Conservation (phyloP, 2,888 invertebrate genomes). For the Pristionchus entomophagus region DNA sequence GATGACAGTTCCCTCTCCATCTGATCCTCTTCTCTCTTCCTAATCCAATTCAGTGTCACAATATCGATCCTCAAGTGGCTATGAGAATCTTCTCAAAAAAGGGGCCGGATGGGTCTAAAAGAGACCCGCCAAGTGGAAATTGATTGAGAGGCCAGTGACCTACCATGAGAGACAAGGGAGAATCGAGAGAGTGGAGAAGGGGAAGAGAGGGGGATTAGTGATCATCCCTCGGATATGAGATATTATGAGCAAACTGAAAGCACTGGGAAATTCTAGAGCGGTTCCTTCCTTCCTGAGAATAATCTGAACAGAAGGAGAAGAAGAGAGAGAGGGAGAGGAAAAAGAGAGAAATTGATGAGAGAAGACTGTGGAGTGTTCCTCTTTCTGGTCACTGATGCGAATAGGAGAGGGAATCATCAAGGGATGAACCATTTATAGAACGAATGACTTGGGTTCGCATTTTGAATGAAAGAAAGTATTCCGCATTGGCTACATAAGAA, state of each 20-base stretch:
- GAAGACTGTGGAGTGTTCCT: background rate
- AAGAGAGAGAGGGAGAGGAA: background rate
- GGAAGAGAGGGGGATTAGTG: slow-evolving; percentile 20
- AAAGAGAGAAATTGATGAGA: background rate
- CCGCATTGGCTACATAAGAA: no score
- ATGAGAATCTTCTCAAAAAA: slow-evolving; percentile 27
- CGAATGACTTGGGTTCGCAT: no score
- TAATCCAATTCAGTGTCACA: slow-evolving; percentile 32
- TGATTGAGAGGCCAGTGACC: slow-evolving; percentile 26
- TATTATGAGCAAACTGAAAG: slow-evolving; percentile 20
- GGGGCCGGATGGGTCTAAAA: background rate
- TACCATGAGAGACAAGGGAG: background rate
- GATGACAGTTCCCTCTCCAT: background rate
- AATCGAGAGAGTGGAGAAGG: background rate
- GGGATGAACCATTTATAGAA: background rate
- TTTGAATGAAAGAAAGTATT: no score
- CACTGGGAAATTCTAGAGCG: slow-evolving; percentile 18
- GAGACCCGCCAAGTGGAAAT: background rate
- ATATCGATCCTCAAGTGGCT: slow-evolving; percentile 23
- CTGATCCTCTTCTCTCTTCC: slow-evolving; percentile 6
- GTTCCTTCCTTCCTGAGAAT: slow-evolving; percentile 24
- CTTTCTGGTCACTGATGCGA: background rate
- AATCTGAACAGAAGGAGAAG: slow-evolving; percentile 9
- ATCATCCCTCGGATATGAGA: slow-evolving; percentile 8
- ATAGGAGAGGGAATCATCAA: background rate